Base-by-base conservation (phyloP, 2,797 vertebrate genomes). In the Capromys pilorides region DNA sequence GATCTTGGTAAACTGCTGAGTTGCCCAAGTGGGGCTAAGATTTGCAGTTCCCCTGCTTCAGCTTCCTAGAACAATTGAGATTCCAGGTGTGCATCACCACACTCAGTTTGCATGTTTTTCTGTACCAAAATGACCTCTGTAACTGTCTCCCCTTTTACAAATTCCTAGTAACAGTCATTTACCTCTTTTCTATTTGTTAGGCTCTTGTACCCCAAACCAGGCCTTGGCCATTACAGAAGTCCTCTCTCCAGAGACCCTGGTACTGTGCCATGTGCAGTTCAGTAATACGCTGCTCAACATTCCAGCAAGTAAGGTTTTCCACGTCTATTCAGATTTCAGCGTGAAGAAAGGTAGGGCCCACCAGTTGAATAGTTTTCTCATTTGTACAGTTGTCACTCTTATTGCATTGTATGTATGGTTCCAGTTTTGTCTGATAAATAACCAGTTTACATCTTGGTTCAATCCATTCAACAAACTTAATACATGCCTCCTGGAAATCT, bases 201-300 rank as follows among this genome's bases (percentile, higher is more conserved):
- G 98, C 5, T 96, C 96, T 71, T 98, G 98, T 51, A 97, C 96
- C 57, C 54, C 95, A 19, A 84, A 51, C 41, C 98, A 98, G 94
- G 49, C 95, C 24, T 66, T 67, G 11, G 97, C 97, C 59, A 90
- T 98, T 78, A 64, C 77, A 21, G 28, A 85, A 4, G 24, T 87
- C 6, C 97, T 98, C 77, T 92, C 88, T 59, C 97, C 98, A 2
- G 97, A 96, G 67, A 97, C 97, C 4, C 96, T 96, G 31, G 51
- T 98, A 77, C 41, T 93, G 8, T 98, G 98, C 69, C 97, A 94
- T 0, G 93, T 98, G 45, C 96, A 97, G 59, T 98, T 98, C 90
- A 97, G 95, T 67, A 96, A 96, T 10, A 91, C 89, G 3, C 10
- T 92, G 73, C 64, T 95, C 8, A 96, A 97, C 45, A 92, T 97